Conservation (phyloP, 2,797 vertebrate genomes). For the Danio jaintianensis region DNA sequence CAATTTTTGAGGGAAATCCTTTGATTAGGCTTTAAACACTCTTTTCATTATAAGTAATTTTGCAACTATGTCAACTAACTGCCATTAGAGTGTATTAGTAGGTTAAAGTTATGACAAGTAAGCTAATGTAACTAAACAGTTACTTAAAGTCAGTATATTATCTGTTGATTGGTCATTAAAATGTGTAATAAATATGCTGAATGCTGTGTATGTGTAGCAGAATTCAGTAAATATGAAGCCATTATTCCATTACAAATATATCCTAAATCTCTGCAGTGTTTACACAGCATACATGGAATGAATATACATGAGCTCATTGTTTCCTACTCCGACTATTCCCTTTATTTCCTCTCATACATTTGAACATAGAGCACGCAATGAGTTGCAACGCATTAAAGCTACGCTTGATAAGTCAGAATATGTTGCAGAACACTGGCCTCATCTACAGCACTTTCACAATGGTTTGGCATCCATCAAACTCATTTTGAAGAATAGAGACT, state of each 20-base stretch:
- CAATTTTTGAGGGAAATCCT: too few species aligned
- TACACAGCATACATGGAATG: neutral
- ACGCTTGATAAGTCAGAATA: slow-evolving; percentile 75
- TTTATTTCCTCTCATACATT: slow-evolving; percentile 63
- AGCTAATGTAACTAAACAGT: too few species aligned
- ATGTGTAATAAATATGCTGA: neutral
- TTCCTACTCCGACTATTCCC: slow-evolving; percentile 68
- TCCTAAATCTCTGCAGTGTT: slow-evolving; percentile 26
- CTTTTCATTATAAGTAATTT: too few species aligned
- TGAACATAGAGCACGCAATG: slow-evolving; percentile 81
- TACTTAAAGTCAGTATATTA: too few species aligned
- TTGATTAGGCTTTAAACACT: too few species aligned
- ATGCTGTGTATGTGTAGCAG: neutral
- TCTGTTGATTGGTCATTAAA: too few species aligned
- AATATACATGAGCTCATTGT: slow-evolving; percentile 43
- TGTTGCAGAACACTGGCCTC: slow-evolving; percentile 76
- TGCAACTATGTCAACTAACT: too few species aligned
- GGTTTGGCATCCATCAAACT: slow-evolving; percentile 56
- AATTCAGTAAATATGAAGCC: neutral
- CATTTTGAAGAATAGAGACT: slow-evolving; percentile 56
- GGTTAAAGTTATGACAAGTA: too few species aligned
- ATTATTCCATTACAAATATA: neutral
- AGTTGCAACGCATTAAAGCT: slow-evolving; percentile 80
- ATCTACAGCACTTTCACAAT: slow-evolving; percentile 65
- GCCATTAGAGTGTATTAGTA: too few species aligned